Evolutionary conservation across 1,140 invertebrate species (phyloP).

Genomic region (Lepidurus arcticus): DNA sequence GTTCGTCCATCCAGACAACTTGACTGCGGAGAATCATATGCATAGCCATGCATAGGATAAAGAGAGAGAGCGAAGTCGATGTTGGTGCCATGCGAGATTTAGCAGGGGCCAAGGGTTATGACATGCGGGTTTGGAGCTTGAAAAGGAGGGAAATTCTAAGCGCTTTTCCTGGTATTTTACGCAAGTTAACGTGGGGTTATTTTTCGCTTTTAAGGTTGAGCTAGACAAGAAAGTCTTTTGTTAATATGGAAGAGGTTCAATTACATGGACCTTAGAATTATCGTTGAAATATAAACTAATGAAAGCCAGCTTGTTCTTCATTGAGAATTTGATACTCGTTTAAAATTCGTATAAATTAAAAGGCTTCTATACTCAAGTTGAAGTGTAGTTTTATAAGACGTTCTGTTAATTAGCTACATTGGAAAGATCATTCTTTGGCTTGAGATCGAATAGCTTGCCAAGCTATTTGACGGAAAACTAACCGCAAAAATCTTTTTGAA

Average conservation of each 20-base stretch:
- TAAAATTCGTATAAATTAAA: too few species aligned
- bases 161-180: conserved; percentile 15
- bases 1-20: conserved; percentile 27
- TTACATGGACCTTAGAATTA: not conserved
- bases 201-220: not conserved
- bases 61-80: conserved; percentile 14
- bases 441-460: too few species aligned
- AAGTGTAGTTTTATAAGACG: too few species aligned
- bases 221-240: not conserved
- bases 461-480: too few species aligned
- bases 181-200: not conserved
- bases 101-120: conserved; percentile 6
- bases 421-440: too few species aligned
- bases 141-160: conserved; percentile 5
- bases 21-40: conserved; percentile 11
- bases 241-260: not conserved
- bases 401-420: too few species aligned
- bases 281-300: not conserved
- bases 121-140: not conserved
- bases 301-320: not conserved
- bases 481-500: too few species aligned
- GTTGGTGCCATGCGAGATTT: conserved; percentile 22
- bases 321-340: too few species aligned
- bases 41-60: conserved; percentile 23
- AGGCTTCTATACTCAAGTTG: too few species aligned